Evolutionary conservation across 1,140 invertebrate species (phyloP), one percentile per base, ranked within the genome.

Genomic region (Heliconius hewitsoni): DNA sequence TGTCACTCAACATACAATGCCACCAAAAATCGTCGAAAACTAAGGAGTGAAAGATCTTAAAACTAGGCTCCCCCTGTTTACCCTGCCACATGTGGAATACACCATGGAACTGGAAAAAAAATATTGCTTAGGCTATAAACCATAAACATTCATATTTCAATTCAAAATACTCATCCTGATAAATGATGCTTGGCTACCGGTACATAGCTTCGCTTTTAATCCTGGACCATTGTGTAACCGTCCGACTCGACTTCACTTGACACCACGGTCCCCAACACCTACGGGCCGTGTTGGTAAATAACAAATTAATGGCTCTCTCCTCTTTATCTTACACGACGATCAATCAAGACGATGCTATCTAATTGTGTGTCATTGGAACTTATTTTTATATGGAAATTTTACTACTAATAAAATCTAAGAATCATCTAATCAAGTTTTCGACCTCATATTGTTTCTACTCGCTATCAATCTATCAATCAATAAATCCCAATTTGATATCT

Each of bases 141-240:
- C 27, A 66, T 27, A 66, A 66, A 11, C 23, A 66, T 66, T 27
- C 60, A 66, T 66, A 72, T 39, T 39, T 72, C 34, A 72, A 72
- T 42, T 42, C 30, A 72, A 50, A 85, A 85, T 85, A 82, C 86
- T 84, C 87, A 86, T 88, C 84, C 88, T 94, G 91, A 94, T 94
- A 94, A 94, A 94, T 94, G 91, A 94, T 90, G 84, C 80, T 86
- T 85, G 73, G 90, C 89, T 90, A 89, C 90, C 86, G 89, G 83
- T 91, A 94, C 93, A 94, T 78, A 88, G 87, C 86, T 92, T 94
- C 86, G 90, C 92, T 94, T 94, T 94, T 93, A 93, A 93, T 93
- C 89, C 89, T 88, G 80, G 76, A 86, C 87, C 85, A 90, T 93
- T 93, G 91, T 92, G 89, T 89, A 75, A 77, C 81, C 86, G 87